A percentile compares a stretch with the other conserved stretches of the same genome.
Evolutionary conservation across 2,113 vertebrate genomes (phyloP).

Genomic region (Chaetura pelagica): DNA sequence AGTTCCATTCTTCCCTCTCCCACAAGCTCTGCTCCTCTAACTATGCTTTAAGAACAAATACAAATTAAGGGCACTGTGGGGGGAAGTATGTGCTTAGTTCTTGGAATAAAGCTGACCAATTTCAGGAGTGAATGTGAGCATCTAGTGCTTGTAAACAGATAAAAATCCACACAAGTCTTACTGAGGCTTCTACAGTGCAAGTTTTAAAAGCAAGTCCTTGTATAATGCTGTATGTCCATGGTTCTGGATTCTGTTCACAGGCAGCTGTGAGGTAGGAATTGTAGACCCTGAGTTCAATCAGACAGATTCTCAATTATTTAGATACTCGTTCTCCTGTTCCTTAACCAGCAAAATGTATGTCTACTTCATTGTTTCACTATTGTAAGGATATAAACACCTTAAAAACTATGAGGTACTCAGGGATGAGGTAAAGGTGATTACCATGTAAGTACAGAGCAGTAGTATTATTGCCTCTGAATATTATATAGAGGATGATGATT

Average conservation of each 20-base stretch:
- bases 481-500: background rate
- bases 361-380: background rate
- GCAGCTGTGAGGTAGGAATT: background rate
- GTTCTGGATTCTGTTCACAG: background rate
- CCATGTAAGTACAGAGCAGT: background rate
- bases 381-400: background rate
- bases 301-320: background rate
- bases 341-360: background rate
- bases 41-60: background rate
- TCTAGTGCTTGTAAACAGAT: background rate
- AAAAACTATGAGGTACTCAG: background rate
- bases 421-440: background rate
- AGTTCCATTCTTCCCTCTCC: background rate
- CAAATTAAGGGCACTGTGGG: rapidly evolving
- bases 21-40: background rate
- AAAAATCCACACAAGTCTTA: background rate
- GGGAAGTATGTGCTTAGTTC: background rate
- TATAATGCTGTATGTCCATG: background rate
- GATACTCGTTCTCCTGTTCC: background rate
- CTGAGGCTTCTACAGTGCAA: background rate
- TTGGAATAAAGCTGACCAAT: background rate
- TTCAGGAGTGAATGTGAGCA: background rate
- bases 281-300: background rate
- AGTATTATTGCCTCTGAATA: background rate
- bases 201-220: background rate